Evolutionary conservation across 2,888 invertebrate genomes (phyloP).

Genomic region (Clusia tigrina): DNA sequence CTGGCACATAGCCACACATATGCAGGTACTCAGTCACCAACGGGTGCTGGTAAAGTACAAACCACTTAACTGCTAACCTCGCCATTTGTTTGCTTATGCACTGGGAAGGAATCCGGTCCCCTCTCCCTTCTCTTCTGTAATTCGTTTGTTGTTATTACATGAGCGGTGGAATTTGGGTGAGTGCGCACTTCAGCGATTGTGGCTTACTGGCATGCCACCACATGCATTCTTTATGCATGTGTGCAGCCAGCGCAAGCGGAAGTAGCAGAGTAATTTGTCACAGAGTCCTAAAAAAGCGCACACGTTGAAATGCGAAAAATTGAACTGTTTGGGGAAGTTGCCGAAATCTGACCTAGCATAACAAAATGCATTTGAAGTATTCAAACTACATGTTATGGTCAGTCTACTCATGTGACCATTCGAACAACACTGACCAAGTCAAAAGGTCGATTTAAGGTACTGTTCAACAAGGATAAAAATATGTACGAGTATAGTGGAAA

Average conservation of each 20-base stretch:
- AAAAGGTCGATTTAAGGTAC: too few species aligned
- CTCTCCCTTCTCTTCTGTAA: not conserved
- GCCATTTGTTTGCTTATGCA: slow-evolving; percentile 16
- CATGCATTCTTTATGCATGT: not conserved
- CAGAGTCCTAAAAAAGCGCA: not conserved
- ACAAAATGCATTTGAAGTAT: too few species aligned
- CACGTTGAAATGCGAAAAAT: too few species aligned
- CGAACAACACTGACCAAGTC: too few species aligned
- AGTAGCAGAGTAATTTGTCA: not conserved
- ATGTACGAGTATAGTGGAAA: too few species aligned
- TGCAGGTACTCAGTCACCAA: not conserved
- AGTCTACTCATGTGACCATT: too few species aligned
- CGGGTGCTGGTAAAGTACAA: slow-evolving; percentile 4
- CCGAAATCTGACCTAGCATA: too few species aligned
- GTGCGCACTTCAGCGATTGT: too few species aligned
- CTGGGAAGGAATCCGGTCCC: not conserved
- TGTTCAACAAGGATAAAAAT: too few species aligned
- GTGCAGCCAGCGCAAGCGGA: slow-evolving; percentile 2
- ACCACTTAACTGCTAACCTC: slow-evolving; percentile 26
- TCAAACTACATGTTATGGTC: too few species aligned
- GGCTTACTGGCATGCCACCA: not conserved
- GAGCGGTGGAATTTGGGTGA: not conserved
- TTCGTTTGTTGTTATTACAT: too few species aligned
- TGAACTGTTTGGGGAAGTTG: too few species aligned
- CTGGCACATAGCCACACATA: not conserved